A percentile compares a stretch with the other conserved stretches of the same genome.
These are phyloP conservation scores for Sorex maritimensis DNA, from an alignment of 2,797 vertebrate genomes.

Conservation along the genomic window DNA sequence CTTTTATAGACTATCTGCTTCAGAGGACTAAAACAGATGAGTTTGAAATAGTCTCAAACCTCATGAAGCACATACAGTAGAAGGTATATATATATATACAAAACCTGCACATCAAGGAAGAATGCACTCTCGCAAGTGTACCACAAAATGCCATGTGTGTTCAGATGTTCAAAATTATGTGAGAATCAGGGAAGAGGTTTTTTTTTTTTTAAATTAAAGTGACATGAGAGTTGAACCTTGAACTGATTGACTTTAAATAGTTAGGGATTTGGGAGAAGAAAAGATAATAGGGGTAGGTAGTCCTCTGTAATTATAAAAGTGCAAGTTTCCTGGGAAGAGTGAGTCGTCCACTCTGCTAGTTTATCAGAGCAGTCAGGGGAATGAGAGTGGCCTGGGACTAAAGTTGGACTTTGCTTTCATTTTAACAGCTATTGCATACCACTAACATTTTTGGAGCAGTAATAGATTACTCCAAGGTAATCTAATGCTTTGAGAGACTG, in stretches of 20 bases:
- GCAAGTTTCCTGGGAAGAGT: not conserved
- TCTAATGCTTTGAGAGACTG: too few relatives aligned
- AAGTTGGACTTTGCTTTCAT: too few relatives aligned
- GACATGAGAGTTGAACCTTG: not conserved
- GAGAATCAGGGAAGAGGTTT: not conserved
- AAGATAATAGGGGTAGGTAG: not conserved
- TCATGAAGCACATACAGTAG: not conserved
- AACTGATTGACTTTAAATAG: not conserved
- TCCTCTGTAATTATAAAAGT: not conserved
- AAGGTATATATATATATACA: not conserved
- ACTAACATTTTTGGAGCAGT: not conserved
- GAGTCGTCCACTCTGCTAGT: not conserved
- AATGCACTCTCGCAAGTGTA: not conserved
- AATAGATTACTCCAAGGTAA: too few relatives aligned
- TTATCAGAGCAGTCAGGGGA: not conserved
- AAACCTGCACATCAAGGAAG: not conserved
- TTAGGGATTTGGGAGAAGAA: not conserved
- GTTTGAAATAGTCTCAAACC: not conserved
- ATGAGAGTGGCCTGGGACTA: too few relatives aligned
- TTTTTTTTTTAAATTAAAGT: not conserved
- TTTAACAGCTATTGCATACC: not conserved
- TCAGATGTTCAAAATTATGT: not conserved
- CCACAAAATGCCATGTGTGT: not conserved
- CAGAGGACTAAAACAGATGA: not conserved
- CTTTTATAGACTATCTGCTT: not conserved